These are phyloP conservation scores for Tetragnatha montana DNA, from an alignment of 2,888 invertebrate genomes.

Conservation along the genomic window DNA sequence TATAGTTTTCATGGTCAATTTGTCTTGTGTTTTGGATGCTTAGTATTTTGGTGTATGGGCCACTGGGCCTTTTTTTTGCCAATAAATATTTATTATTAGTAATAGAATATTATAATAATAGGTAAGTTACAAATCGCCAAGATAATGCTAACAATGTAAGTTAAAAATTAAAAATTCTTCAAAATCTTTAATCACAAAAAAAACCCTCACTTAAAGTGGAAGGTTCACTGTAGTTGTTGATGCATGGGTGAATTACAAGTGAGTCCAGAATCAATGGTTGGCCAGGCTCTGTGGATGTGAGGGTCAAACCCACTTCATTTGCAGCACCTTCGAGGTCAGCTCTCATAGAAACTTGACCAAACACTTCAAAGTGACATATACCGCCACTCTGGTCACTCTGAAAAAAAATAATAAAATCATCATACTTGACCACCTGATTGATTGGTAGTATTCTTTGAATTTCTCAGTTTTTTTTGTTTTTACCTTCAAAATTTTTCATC, in stretches of 20 bases:
- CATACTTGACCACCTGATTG: background rate
- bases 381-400: slow-evolving; percentile 54
- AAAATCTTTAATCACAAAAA: background rate
- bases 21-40: too few species aligned
- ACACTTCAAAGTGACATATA: slow-evolving; percentile 43
- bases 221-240: slow-evolving; percentile 18
- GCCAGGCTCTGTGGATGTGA: slow-evolving; percentile 14
- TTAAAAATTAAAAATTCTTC: background rate
- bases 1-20: too few species aligned
- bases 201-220: slow-evolving; percentile 15
- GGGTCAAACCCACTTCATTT: slow-evolving; percentile 47
- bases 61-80: too few species aligned
- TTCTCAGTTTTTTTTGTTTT: too few species aligned
- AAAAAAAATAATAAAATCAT: background rate
- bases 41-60: too few species aligned
- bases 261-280: slow-evolving; percentile 42
- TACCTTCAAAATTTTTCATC: too few species aligned
- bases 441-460: too few species aligned
- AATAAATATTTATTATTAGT: too few species aligned
- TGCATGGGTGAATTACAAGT: slow-evolving; percentile 59
- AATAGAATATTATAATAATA: too few species aligned
- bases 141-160: background rate
- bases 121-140: background rate
- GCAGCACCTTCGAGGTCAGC: slow-evolving; percentile 50
- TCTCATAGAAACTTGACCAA: slow-evolving; percentile 57